Evolutionary conservation across 2,797 vertebrate genomes (phyloP), one percentile per base, ranked within the genome.

Genomic region (Tarsius wallacei): DNA sequence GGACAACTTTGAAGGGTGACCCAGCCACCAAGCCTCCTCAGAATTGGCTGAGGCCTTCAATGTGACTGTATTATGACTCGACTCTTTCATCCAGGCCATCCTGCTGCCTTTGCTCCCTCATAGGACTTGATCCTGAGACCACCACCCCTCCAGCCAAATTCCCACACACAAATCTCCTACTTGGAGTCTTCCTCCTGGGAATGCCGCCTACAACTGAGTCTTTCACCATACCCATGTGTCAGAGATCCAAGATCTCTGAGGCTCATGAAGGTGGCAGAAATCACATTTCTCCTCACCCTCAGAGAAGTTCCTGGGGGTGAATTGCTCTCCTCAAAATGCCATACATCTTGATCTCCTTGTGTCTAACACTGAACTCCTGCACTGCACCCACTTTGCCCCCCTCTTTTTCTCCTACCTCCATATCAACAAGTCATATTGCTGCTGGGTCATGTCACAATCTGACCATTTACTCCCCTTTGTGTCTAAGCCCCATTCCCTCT

Each of bases 31-130:
- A 17, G 55, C 15, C 7, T 22, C 85, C 12, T 42, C 0, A 0
- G 31, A 61, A 63, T 15, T 1, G 0, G 15, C 59, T n/a, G 24
- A 90, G 77, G 36, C 16, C 84, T 22, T 22, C 19, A 9, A 8
- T 1, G 7, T 9, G 21, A 10, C n/a, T 28, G 16, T 4, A 15
- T 22, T 2, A 0, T 3, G 19, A 15, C n/a, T 28, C 9, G 1
- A 64, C 11, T 26, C 26, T 36, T 14, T 42, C 77, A 10, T 15
- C 10, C 12, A 5, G 0, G 0, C 7, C 1, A 26, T 8, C 33
- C 53, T 12, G 33, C 31, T 16, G 28, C 31, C 33, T 57, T 13
- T 36, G 53, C 47, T 77, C 10, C 71, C 16, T 57, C 36, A 7
- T 17, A 59, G 28, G 17, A 36, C 68, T 47, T 51, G 71, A 26